These are phyloP conservation scores for Arbacia lixula DNA, from an alignment of 53 echinoderm and acorn worm species.

Conservation along the genomic window DNA sequence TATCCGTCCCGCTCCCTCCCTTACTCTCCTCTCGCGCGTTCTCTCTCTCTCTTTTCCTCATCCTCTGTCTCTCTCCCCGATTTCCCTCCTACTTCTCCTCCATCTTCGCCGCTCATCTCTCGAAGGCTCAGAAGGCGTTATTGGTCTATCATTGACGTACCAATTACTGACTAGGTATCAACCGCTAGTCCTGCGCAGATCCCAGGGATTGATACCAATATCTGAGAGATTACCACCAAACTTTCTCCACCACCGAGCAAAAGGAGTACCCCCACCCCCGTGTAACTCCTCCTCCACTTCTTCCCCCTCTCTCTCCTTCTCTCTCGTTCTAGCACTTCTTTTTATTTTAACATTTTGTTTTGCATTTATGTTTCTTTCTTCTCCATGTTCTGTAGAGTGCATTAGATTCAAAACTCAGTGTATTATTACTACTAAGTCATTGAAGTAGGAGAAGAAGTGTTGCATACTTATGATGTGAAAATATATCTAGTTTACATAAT, in stretches of 20 bases:
- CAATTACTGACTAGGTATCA: conserved; percentile 50
- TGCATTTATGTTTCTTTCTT: too few species aligned
- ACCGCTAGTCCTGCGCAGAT: conserved; percentile 29
- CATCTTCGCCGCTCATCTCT: neutral
- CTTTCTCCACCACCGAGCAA: neutral
- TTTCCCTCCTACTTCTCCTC: neutral
- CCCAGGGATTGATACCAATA: conserved; percentile 50
- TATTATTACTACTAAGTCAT: too few species aligned
- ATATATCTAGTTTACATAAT: too few species aligned
- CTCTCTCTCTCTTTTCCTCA: neutral
- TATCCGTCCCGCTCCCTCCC: neutral
- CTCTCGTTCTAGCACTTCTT: too few species aligned
- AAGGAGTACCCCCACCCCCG: conserved; percentile 24
- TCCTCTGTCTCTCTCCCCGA: neutral
- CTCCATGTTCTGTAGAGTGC: too few species aligned
- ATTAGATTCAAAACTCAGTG: too few species aligned
- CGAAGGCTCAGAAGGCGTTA: conserved; percentile 30
- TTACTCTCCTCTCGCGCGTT: neutral
- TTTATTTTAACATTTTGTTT: too few species aligned
- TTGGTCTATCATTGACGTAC: conserved; percentile 46
- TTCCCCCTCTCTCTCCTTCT: too few species aligned
- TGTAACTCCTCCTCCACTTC: too few species aligned
- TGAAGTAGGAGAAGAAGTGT: too few species aligned
- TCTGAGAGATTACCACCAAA: conserved; percentile 20
- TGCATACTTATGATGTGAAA: too few species aligned